A percentile compares a stretch with the other conserved stretches of the same genome.
Conservation (phyloP, 2,888 invertebrate genomes). For the Tortrix viridana region DNA sequence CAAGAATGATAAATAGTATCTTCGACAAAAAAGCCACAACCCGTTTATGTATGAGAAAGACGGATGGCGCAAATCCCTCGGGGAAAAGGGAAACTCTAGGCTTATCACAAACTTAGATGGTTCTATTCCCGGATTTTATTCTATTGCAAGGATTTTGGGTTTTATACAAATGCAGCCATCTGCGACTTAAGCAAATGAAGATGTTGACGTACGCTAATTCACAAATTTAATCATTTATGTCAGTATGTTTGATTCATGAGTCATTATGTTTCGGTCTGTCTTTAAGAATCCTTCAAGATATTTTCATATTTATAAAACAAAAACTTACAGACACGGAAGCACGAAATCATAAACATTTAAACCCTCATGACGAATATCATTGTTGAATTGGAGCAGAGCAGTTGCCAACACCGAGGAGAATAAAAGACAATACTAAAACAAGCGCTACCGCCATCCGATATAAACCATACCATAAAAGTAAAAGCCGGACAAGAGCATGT, state of each 20-base stretch:
- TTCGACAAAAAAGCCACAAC: conserved; percentile 27
- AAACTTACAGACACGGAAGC: conserved; percentile 5
- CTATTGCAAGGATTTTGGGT: conserved; percentile 8
- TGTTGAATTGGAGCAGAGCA: conserved; percentile 1
- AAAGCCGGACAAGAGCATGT: no score
- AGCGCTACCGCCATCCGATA: neutral
- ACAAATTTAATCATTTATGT: neutral
- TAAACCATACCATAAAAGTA: conserved; percentile 7
- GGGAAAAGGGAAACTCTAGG: conserved; percentile 14
- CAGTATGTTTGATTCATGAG: no score
- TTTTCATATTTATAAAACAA: neutral
- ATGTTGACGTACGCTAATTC: neutral
- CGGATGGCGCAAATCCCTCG: conserved; percentile 29
- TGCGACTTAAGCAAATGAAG: conserved; percentile 21
- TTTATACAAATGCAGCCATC: conserved; percentile 14
- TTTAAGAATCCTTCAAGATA: neutral
- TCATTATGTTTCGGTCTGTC: neutral
- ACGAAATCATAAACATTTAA: conserved; percentile 2
- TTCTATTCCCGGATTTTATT: conserved; percentile 8
- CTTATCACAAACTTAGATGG: conserved; percentile 24
- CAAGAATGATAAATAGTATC: conserved; percentile 23
- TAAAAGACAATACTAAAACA: conserved; percentile 2
- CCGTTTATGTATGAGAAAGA: conserved; percentile 31
- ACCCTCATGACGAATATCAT: neutral
- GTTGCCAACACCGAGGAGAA: neutral